Base-by-base conservation (phyloP, 2,113 vertebrate species). In the Enhydra lutris region DNA sequence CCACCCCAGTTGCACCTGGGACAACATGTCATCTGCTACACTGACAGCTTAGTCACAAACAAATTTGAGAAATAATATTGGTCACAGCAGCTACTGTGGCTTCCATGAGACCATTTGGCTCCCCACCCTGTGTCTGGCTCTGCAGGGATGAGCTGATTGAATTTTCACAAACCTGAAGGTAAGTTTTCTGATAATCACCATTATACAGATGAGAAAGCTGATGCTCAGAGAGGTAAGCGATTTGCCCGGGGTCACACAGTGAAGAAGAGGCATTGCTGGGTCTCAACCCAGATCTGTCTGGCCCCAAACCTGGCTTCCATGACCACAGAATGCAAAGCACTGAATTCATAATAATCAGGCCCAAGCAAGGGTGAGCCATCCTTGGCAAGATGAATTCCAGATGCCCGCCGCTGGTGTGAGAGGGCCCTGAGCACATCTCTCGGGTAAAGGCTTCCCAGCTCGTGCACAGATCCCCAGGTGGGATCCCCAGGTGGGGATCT, bases 91-190 rank as follows among this genome's bases (percentile, higher is more conserved):
- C 93, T 29, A 1, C 14, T 26, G 31, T 29, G 65, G 0, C 61
- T 71, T 18, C 80, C 4, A 0, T 1, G 65, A 86, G 83, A 34
- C 36, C 10, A 0, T 13, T 2, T 26, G 50, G 50, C 36, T 7
- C 2, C 13, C 55, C 26, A 10, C 52, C 31, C 26, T 10, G 10
- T 10, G 36, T 57, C 79, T n/a, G 57, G 92, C 65, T 76, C 65
- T 4, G 15, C 0, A 34, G 71, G 29, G 7, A 2, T 0, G 6
- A 81, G 55, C 29, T 31, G 0, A 4, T 50, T 52, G n/a, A 50
- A 42, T 36, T 55, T 84, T 42, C 50, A 47, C 42, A 4, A 18
- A 45, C 65, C n/a, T 67, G 23, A 76, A 92, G n/a, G 47, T 18
- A 17, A 55, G 36, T 31, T 42, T 47, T 63, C 61, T 17, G 91